These are phyloP conservation scores for Aix galericulata DNA, from an alignment of 2,113 vertebrate species.

Conservation along the genomic window DNA sequence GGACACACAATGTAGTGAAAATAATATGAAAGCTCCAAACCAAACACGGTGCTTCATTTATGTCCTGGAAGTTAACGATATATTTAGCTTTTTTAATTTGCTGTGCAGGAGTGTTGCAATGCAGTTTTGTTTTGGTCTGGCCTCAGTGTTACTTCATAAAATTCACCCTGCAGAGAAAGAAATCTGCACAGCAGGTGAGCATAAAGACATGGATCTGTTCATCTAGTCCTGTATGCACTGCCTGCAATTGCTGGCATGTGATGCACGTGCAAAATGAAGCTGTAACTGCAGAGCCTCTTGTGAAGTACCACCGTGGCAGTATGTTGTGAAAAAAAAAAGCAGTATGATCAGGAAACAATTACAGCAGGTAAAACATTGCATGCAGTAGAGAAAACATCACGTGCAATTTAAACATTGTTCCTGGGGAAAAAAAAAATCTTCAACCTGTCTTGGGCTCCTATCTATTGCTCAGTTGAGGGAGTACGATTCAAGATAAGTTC, in stretches of 20 bases:
- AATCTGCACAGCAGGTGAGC: neutral
- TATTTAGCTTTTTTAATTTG: neutral
- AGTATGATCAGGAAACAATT: neutral
- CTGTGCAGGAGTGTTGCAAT: rapidly evolving
- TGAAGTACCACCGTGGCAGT: neutral
- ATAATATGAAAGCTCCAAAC: neutral
- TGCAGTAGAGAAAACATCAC: neutral
- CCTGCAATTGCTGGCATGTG: neutral
- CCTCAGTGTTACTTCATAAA: neutral
- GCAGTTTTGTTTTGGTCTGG: neutral
- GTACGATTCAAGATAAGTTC: neutral
- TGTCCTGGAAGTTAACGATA: neutral
- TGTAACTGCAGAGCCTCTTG: neutral
- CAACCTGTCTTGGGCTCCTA: rapidly evolving
- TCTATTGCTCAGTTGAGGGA: neutral
- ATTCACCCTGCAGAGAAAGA: neutral
- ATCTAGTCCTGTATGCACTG: too few species aligned
- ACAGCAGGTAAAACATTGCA: neutral
- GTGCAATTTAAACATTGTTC: neutral
- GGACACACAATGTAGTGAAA: neutral
- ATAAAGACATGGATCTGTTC: neutral
- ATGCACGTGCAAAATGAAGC: neutral
- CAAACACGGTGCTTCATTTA: neutral
- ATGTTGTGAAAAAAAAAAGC: neutral
- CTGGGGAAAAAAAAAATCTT: neutral